phyloP scores from a whole-genome alignment of 2,888 invertebrate species.

The Octonoba sinensis region DNA sequence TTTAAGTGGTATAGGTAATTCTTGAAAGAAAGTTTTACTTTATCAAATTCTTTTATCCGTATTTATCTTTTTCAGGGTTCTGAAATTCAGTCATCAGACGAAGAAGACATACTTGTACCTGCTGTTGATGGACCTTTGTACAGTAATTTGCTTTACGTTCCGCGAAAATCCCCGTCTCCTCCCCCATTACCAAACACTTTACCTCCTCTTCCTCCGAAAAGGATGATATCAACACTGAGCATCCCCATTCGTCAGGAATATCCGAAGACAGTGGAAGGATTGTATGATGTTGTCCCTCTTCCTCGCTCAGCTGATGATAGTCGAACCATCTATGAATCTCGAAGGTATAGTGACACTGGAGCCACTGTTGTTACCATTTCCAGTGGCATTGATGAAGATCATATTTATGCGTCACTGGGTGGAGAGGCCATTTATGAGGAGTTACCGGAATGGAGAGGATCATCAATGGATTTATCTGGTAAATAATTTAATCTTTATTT shows the following conservation, averaged over 20 bases:
- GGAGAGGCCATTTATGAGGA: constrained; percentile 48
- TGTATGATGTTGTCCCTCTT: constrained; percentile 31
- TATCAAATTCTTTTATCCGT: too few relatives aligned
- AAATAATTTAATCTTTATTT: not conserved
- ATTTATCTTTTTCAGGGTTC: constrained; percentile 10
- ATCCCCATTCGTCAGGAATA: not conserved
- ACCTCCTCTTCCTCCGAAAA: constrained; percentile 41
- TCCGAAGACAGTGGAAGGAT: not conserved
- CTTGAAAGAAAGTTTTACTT: too few relatives aligned
- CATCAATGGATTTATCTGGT: constrained; percentile 3
- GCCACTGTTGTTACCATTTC: constrained; percentile 49
- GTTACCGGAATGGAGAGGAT: constrained; percentile 5
- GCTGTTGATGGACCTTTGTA: constrained; percentile 45
- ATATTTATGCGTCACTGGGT: constrained; percentile 34
- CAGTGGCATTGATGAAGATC: constrained; percentile 33
- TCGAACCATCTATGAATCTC: constrained; percentile 46
- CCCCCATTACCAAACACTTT: constrained; percentile 32
- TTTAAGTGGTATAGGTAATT: too few relatives aligned
- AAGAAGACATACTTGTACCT: not conserved
- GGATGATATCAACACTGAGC: constrained; percentile 16
- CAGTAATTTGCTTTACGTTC: constrained; percentile 53
- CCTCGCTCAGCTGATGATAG: not conserved
- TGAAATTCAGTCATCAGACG: constrained; percentile 5
- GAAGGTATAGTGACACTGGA: constrained; percentile 44
- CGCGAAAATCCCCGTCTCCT: constrained; percentile 44